Conservation (phyloP, 2,888 invertebrate species). For the Hartigia nigra region DNA sequence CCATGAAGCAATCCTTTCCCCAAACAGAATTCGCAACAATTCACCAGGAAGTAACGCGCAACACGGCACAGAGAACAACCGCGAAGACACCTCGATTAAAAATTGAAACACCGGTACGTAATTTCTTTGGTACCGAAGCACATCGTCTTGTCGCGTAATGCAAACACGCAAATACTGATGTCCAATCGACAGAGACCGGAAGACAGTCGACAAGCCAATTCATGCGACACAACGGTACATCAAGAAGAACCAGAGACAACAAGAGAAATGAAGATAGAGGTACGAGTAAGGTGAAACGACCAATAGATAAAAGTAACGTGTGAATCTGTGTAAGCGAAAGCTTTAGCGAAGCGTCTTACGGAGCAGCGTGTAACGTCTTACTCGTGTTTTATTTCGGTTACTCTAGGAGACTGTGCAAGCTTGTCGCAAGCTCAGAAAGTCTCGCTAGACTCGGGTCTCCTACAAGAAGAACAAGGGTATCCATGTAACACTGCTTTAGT, state of each 20-base stretch:
- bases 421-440: slow-evolving; percentile 41
- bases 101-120: not conserved
- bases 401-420: slow-evolving; percentile 38
- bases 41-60: not conserved
- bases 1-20: not conserved
- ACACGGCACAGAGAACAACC: not conserved
- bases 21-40: not conserved
- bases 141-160: not conserved
- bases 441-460: slow-evolving; percentile 50
- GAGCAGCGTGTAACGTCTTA: not conserved
- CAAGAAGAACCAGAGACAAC: not conserved
- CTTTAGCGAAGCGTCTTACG: not conserved
- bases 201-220: not conserved
- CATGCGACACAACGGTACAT: not conserved
- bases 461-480: slow-evolving; percentile 34
- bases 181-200: not conserved
- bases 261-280: not conserved
- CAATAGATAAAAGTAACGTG: not conserved
- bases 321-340: not conserved
- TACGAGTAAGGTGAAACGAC: not conserved
- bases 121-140: not conserved
- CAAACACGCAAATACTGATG: not conserved
- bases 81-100: not conserved
- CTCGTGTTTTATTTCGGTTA: slow-evolving; percentile 2
- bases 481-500: not conserved